A percentile compares a stretch with the other conserved stretches of the same genome.
Conservation (phyloP, 2,888 invertebrate genomes). For the Himalopsyche anomala region DNA sequence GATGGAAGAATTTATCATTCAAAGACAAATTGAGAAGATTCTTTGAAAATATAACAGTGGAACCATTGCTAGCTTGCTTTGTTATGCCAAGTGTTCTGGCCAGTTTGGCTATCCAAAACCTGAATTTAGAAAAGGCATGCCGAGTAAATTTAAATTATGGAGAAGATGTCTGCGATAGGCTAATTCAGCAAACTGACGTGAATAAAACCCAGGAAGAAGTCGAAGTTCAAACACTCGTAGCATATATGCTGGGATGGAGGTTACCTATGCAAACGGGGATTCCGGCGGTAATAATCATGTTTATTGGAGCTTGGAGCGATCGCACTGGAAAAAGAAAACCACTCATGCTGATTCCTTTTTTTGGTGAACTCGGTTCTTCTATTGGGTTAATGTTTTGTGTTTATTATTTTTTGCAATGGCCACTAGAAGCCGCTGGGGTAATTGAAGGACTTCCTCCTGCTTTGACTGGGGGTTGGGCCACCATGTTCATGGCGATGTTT, state of each 20-base stretch:
- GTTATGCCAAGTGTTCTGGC: conserved; percentile 77
- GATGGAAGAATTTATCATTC: conserved; percentile 68
- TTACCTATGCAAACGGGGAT: conserved; percentile 76
- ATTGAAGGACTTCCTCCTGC: conserved; percentile 77
- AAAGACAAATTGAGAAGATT: conserved; percentile 78
- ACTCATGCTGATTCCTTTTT: conserved; percentile 77
- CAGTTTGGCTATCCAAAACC: conserved; percentile 73
- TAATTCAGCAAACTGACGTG: conserved; percentile 70
- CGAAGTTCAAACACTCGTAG: conserved; percentile 73
- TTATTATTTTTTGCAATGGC: conserved; percentile 77
- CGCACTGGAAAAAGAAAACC: conserved; percentile 77
- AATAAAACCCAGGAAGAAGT: conserved; percentile 71
- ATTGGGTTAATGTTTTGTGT: conserved; percentile 76
- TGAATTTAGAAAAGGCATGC: conserved; percentile 79
- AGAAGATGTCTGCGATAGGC: conserved; percentile 74
- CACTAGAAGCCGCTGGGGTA: conserved; percentile 76
- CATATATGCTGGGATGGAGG: conserved; percentile 77
- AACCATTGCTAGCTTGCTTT: conserved; percentile 85
- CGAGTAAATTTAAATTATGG: conserved; percentile 74
- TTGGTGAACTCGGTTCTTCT: conserved; percentile 76
- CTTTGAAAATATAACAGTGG: conserved; percentile 83
- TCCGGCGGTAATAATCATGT: conserved; percentile 77
- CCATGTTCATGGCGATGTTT: conserved; percentile 78
- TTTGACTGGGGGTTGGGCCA: conserved; percentile 78
- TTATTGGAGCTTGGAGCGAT: conserved; percentile 81